Evolutionary conservation across 2,113 vertebrate genomes (phyloP).

Genomic region (Dendropsophus ebraccatus): DNA sequence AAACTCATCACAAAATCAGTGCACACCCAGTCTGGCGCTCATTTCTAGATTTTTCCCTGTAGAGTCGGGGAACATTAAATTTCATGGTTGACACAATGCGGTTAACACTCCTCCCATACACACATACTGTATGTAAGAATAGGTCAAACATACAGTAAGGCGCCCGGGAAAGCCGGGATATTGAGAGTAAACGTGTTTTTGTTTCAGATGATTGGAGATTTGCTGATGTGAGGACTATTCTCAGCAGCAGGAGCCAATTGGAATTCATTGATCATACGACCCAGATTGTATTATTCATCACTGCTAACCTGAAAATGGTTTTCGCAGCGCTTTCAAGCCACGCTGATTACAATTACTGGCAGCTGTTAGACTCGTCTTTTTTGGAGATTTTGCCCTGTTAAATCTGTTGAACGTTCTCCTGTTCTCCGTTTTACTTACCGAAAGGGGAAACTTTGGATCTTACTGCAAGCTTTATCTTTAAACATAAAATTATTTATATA

Average conservation of each 20-base stretch:
- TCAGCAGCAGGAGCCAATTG: background rate
- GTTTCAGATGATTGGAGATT: constrained; percentile 1
- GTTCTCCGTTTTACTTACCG: background rate
- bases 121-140: background rate
- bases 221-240: constrained; percentile 10
- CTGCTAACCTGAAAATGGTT: constrained; percentile 8
- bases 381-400: background rate
- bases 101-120: too few species aligned
- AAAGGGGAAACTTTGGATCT: background rate
- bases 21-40: too few species aligned
- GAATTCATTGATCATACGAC: constrained; percentile 13
- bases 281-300: constrained; percentile 18
- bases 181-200: background rate
- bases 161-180: background rate
- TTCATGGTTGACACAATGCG: too few species aligned
- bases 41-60: too few species aligned
- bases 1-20: too few species aligned
- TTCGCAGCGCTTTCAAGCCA: background rate
- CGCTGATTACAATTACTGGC: constrained; percentile 22
- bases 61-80: too few species aligned
- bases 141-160: background rate
- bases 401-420: background rate
- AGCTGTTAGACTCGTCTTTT: background rate
- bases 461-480: background rate
- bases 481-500: too few species aligned